Evolutionary conservation across 2,113 vertebrate genomes (phyloP).

Genomic region (Serilophus lunatus): DNA sequence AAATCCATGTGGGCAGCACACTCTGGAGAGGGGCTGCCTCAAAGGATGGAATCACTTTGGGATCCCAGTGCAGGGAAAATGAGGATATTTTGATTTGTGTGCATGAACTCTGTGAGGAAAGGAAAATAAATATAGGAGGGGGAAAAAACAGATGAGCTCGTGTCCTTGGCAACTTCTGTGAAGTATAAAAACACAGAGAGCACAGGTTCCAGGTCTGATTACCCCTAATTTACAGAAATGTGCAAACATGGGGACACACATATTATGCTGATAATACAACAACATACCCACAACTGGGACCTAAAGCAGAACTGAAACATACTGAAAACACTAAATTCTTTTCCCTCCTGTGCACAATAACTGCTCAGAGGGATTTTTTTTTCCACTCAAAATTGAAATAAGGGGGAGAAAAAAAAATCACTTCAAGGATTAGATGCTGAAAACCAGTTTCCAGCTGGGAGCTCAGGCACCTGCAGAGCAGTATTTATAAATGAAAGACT

Average conservation of each 20-base stretch:
- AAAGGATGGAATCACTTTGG: accelerated
- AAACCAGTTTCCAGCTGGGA: conserved; percentile 25
- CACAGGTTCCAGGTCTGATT: not conserved
- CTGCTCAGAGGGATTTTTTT: not conserved
- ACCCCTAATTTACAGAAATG: not conserved
- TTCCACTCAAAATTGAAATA: not conserved
- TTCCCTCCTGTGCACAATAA: not conserved
- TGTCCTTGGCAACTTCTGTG: not conserved
- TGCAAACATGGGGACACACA: not conserved
- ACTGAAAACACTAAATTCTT: not conserved
- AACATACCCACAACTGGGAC: not conserved
- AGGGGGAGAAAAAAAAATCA: not conserved
- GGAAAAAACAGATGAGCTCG: not conserved
- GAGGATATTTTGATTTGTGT: not conserved
- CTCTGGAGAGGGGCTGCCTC: not conserved
- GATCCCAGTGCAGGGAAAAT: not conserved
- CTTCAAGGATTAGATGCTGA: conserved; percentile 1
- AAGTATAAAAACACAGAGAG: not conserved
- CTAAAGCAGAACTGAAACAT: not conserved
- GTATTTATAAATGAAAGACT: conserved; percentile 42
- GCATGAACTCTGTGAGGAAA: accelerated
- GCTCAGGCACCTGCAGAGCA: conserved; percentile 24
- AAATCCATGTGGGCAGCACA: too few species aligned
- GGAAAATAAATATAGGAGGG: not conserved
- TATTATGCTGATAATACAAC: not conserved